Percentiles rank a stretch among this genome's conserved stretches.
Evolutionary conservation across 1,140 invertebrate genomes (phyloP).

Genomic region (Papilio aristodemus): DNA sequence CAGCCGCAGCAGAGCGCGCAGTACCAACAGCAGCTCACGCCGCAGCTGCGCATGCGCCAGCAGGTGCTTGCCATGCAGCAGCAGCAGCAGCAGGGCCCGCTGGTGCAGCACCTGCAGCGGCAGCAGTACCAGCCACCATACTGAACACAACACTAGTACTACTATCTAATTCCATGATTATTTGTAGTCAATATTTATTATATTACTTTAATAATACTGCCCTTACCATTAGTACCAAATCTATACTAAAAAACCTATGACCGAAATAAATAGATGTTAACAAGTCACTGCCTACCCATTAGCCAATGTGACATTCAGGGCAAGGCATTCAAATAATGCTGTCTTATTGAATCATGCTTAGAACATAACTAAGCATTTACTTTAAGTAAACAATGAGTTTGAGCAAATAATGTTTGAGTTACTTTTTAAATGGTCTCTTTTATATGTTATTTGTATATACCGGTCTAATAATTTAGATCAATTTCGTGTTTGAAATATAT

Average conservation of each 20-base stretch:
- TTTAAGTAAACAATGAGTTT: too few species aligned
- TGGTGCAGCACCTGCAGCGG: conserved; percentile 80
- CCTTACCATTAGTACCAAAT: neutral
- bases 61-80: conserved; percentile 82
- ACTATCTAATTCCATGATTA: neutral
- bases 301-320: too few species aligned
- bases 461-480: too few species aligned
- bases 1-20: conserved; percentile 82
- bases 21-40: conserved; percentile 82
- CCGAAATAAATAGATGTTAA: too few species aligned
- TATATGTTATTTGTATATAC: too few species aligned
- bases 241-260: neutral
- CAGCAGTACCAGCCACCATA: conserved; percentile 80
- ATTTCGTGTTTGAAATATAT: too few species aligned
- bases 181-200: neutral
- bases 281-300: too few species aligned
- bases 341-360: too few species aligned
- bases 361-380: too few species aligned
- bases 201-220: neutral
- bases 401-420: too few species aligned
- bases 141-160: conserved; percentile 37
- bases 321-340: too few species aligned
- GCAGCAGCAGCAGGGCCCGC: conserved; percentile 75
- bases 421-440: too few species aligned
- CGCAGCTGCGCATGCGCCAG: conserved; percentile 81